Evolutionary conservation across 2,113 vertebrate genomes (phyloP).

Genomic region (Nycticryphes semicollaris): DNA sequence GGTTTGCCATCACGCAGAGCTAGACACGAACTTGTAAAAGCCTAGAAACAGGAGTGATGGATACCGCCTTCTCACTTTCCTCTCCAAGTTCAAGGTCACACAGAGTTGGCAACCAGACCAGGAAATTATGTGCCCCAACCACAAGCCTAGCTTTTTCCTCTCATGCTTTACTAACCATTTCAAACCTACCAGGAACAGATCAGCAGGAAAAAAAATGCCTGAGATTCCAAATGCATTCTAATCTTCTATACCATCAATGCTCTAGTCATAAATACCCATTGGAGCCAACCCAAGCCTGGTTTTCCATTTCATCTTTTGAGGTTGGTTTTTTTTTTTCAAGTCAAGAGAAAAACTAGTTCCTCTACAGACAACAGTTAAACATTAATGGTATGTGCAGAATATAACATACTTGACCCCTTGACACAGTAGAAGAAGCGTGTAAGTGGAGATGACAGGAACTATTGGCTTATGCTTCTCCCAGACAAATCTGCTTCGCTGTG

Average conservation of each 20-base stretch:
- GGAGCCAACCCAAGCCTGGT: not conserved
- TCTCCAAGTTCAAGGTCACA: not conserved
- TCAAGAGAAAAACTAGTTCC: not conserved
- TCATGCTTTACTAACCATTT: not conserved
- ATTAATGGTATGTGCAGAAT: constrained; percentile 5
- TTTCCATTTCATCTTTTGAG: constrained; percentile 12
- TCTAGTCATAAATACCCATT: not conserved
- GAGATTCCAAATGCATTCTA: constrained; percentile 12
- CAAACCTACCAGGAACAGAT: not conserved
- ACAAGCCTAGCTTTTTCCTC: not conserved
- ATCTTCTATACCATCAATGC: not conserved
- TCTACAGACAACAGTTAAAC: constrained; percentile 20
- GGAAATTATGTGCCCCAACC: not conserved
- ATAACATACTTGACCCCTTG: not conserved
- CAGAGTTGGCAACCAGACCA: not conserved
- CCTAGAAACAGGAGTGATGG: not conserved
- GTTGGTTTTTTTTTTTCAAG: not conserved
- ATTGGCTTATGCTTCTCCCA: not conserved
- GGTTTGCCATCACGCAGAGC: not conserved
- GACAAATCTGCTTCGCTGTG: not conserved
- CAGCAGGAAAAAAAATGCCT: not conserved
- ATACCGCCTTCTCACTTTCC: not conserved
- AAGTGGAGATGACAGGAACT: not conserved
- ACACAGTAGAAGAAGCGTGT: not conserved
- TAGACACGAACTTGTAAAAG: not conserved